phyloP scores from a whole-genome alignment of 2,797 vertebrate genomes.

The Neostethus bicornis region DNA sequence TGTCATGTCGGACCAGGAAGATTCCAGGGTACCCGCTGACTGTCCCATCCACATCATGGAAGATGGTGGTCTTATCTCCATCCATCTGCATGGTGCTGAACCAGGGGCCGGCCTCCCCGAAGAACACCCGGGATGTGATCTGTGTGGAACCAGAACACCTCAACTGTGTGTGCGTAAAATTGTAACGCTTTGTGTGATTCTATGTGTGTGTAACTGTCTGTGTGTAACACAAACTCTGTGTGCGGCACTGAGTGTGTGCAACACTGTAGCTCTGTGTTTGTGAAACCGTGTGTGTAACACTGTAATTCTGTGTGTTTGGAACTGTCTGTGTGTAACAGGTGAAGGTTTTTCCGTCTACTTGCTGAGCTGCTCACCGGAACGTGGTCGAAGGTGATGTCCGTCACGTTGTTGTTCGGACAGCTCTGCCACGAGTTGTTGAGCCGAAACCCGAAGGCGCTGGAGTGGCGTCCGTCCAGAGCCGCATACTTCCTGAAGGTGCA shows the following conservation, averaged over 20 bases:
- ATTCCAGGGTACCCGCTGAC: constrained; percentile 95
- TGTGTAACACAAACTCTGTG: too few species aligned
- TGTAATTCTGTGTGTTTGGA: too few species aligned
- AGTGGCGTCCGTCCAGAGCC: constrained; percentile 90
- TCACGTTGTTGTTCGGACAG: constrained; percentile 95
- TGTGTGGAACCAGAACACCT: constrained; percentile 39
- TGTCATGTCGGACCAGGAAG: constrained; percentile 94
- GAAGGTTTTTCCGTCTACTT: too few species aligned
- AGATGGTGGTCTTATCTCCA: constrained; percentile 94
- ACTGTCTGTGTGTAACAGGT: too few species aligned
- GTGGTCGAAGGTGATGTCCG: constrained; percentile 84
- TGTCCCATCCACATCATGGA: constrained; percentile 93
- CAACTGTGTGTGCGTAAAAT: not conserved
- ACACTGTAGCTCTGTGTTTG: too few species aligned
- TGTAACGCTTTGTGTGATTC: too few species aligned
- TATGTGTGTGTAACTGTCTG: too few species aligned
- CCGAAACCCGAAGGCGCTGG: constrained; percentile 93
- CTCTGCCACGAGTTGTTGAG: constrained; percentile 99
- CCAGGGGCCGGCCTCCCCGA: constrained; percentile 95
- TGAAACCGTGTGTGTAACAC: too few species aligned
- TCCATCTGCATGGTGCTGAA: constrained; percentile 95
- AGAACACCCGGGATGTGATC: constrained; percentile 96
- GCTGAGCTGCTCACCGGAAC: constrained; percentile 97
- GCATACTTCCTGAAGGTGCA: constrained; percentile 94
- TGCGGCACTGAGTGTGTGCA: too few species aligned